Base-by-base conservation (phyloP, 2,797 vertebrate species). In the Poecilia wingei region DNA sequence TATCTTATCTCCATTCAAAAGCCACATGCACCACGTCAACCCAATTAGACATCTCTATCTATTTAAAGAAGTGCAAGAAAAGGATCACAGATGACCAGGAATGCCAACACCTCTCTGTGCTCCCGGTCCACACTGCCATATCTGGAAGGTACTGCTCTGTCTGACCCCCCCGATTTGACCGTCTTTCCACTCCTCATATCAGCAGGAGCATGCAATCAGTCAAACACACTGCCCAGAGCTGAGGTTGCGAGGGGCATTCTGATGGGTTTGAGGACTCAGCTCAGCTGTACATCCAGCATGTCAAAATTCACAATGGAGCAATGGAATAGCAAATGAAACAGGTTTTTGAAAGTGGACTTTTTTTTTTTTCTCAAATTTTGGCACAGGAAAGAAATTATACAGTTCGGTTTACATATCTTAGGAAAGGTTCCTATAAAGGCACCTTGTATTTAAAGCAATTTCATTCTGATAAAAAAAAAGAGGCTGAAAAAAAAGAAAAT, bases 121-220 rank as follows among this genome's bases (percentile, higher is more conserved):
- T 64, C 82, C 51, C 81, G 72, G 80, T 84, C 74, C 51, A 71
- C 74, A 79, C 74, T 81, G 82, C 90, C 89, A 88, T 92, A 82
- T 86, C 87, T 79, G 91, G 90, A 84, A 86, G 86, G 79, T 46
- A 83, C 55, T 57, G 73, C 77, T 36, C 78, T 51, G 69, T 83
- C 88, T 89, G 90, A 88, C 88, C 92, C 92, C 64, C 22, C 47
- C 61, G 79, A 85, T 86, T 93, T 86, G 85, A 77, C 88, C 77
- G 70, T 74, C 82, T 81, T 84, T 89, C 91, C 93, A 90, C 92
- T 93, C 74, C 47, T 86, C 86, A 80, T 94, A 94, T 95, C 94
- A 92, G 88, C 76, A 66, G 79, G 25, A 57, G 85, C 89, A 91
- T 94, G 93, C 82, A 84, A 84, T 83, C 86, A 87, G 81, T 94